These are phyloP conservation scores for Vicugna pacos DNA, from an alignment of 2,113 vertebrate genomes.

Conservation along the genomic window DNA sequence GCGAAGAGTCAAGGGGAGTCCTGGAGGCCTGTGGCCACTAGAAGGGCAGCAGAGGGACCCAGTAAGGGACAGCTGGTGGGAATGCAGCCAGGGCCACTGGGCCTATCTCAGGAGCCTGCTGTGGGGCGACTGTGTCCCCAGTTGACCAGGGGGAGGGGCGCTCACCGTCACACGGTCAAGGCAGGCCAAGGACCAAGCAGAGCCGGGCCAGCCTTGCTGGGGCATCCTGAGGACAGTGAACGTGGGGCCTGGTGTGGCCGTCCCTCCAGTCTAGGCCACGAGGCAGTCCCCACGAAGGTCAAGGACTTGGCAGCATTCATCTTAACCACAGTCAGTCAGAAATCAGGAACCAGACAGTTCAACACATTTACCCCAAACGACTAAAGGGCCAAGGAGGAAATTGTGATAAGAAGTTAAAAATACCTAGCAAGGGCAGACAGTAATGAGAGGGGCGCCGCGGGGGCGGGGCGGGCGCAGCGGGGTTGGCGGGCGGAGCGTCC, in stretches of 20 bases:
- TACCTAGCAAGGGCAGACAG: no score
- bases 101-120: background rate
- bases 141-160: background rate
- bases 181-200: background rate
- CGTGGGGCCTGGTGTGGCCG: fast-evolving
- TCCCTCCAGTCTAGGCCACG: fast-evolving
- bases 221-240: fast-evolving
- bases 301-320: no score
- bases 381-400: background rate
- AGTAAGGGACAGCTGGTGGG: background rate
- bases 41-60: background rate
- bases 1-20: background rate
- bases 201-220: background rate
- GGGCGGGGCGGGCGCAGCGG: no score
- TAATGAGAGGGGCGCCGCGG: fast-evolving
- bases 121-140: background rate
- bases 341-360: no score
- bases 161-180: fast-evolving
- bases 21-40: fast-evolving
- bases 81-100: background rate
- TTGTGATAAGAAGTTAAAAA: background rate
- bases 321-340: no score
- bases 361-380: background rate
- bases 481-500: background rate
- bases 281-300: fast-evolving